Evolutionary conservation across 2,888 invertebrate species (phyloP).

Genomic region (Atethmia centrago): DNA sequence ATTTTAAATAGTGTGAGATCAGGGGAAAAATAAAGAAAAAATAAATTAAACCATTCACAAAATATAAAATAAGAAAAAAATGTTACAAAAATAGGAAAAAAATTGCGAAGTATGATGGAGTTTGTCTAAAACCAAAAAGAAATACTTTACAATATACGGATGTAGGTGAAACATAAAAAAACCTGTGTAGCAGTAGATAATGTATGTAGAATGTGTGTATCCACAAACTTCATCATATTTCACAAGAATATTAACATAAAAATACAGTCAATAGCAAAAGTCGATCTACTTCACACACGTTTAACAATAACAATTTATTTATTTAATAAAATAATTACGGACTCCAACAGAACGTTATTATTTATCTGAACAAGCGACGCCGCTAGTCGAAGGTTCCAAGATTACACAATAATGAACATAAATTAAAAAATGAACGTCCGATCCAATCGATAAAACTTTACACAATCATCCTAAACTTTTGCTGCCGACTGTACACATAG

Average conservation of each 20-base stretch:
- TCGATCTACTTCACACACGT: no score
- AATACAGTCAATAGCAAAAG: conserved; percentile 40
- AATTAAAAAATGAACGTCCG: neutral
- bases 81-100: conserved; percentile 32
- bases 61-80: conserved; percentile 43
- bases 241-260: conserved; percentile 40
- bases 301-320: neutral
- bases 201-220: no score
- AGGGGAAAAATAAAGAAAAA: conserved; percentile 55
- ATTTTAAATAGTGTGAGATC: conserved; percentile 26
- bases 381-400: neutral
- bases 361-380: neutral
- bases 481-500: conserved; percentile 43
- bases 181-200: neutral
- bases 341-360: neutral
- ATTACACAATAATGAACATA: neutral
- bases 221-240: conserved; percentile 42
- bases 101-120: conserved; percentile 47
- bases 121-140: neutral
- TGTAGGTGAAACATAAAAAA: neutral
- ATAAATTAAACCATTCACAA: conserved; percentile 56
- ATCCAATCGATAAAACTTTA: neutral
- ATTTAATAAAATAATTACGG: neutral
- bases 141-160: conserved; percentile 33
- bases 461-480: neutral